Evolutionary conservation across 2,797 vertebrate species (phyloP), one percentile per base, ranked within the genome.

Genomic region (Falco concolor): DNA sequence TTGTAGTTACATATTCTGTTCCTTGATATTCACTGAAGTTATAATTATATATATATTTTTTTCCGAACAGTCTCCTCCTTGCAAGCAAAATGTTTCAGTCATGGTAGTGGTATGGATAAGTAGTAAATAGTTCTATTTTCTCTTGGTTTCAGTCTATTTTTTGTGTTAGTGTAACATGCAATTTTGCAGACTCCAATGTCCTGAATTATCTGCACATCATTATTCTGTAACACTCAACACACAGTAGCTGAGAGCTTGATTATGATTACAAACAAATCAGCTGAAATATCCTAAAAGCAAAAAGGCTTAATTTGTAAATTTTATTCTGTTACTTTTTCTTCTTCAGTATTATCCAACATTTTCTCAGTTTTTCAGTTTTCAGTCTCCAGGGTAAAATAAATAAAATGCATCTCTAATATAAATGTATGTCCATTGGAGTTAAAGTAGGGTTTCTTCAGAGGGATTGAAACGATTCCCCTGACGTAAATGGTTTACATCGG

Each of bases 391-490:
- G 47, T 60, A 74, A 91, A 93, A 80, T 91, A 86, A 93, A 78
- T 88, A 90, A 95, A 96, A 94, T 72, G 10, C 27, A 53, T 76
- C 60, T 93, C 57, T 89, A 84, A 79, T 78, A 64, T 34, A 93
- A 90, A 83, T 34, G 60, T 94, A 87, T 2, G 12, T 63, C 59
- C 77, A 49, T 88, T 94, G 70, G 93, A 93, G 93, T 95, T 96
- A 93, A 88, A 79, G 67, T 86, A 73, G 75, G 14, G 32, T 94
- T 95, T 95, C 83, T 96, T 96, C 54, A 70, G 93, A 90, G 88
- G 76, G 72, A 74, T 72, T 91, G 79, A 93, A 86, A 93, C 76
- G 3, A 93, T 94, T 97, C 93, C 94, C 93, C 38, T 92, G 97
- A 91, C 32, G 25, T 65, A 87, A 93, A 84, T 42, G 40, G 91